Conservation (phyloP, 1,140 invertebrate genomes). For the Zeugodacus cucurbitae region DNA sequence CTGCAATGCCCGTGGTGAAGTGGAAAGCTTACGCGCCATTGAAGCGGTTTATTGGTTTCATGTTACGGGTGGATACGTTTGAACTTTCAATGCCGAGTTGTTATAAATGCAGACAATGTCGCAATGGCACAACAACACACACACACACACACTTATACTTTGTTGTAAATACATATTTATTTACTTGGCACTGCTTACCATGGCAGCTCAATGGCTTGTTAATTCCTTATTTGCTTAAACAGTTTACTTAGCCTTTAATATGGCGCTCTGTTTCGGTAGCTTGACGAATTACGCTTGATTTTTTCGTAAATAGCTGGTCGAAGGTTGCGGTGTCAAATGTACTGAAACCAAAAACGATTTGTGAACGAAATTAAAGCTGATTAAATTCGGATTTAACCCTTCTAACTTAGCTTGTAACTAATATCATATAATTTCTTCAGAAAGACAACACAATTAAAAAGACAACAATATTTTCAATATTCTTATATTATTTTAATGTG, state of each 20-base stretch:
- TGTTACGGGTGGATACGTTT: conserved; percentile 51
- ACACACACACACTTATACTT: background rate
- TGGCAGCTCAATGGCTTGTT: background rate
- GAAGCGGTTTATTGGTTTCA: conserved; percentile 66
- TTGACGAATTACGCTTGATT: too few relatives aligned
- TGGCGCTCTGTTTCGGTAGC: background rate
- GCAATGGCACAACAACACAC: background rate
- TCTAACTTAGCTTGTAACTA: too few relatives aligned
- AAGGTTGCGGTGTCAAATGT: background rate
- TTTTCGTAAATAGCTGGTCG: background rate
- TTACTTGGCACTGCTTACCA: background rate
- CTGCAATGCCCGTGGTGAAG: conserved; percentile 26
- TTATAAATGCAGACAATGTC: background rate
- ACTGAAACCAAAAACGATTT: too few relatives aligned
- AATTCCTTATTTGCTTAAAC: background rate
- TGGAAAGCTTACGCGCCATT: conserved; percentile 53
- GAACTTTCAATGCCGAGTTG: conserved; percentile 4
- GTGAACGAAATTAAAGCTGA: too few relatives aligned
- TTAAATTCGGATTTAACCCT: too few relatives aligned
- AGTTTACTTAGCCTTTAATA: background rate
- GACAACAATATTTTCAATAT: too few relatives aligned
- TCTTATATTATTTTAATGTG: too few relatives aligned
- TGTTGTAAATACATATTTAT: background rate
- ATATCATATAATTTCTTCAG: too few relatives aligned
- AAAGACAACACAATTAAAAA: too few relatives aligned